A percentile compares a stretch with the other conserved stretches of the same genome.
phyloP scores from a whole-genome alignment of 2,113 vertebrate genomes.

The Aegithalos caudatus region DNA sequence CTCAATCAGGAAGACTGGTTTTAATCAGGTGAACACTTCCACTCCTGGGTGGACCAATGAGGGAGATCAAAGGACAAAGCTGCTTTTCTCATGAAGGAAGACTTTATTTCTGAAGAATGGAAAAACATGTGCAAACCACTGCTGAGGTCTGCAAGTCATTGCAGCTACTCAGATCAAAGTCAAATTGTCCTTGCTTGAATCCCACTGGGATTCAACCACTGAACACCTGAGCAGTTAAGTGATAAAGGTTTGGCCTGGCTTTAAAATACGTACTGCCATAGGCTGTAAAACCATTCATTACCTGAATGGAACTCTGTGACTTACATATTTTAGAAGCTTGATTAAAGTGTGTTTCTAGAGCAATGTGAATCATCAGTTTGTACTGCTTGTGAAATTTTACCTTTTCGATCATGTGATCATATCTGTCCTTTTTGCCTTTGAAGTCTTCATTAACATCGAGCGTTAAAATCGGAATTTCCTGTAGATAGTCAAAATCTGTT shows the following conservation, averaged over 20 bases:
- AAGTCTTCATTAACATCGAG: slow-evolving; percentile 91
- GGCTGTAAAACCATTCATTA: background rate
- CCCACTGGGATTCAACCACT: background rate
- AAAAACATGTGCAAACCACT: background rate
- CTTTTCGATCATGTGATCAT: slow-evolving; percentile 86
- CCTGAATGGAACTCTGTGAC: background rate
- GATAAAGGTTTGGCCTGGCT: background rate
- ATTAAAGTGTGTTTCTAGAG: background rate
- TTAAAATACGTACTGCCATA: background rate
- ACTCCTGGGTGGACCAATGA: background rate
- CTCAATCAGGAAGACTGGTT: background rate
- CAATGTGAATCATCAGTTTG: background rate
- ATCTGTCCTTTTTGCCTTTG: slow-evolving; percentile 71
- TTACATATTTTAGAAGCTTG: background rate
- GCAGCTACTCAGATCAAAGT: background rate
- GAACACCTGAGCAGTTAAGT: background rate
- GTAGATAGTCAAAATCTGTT: slow-evolving; percentile 85
- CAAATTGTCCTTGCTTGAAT: background rate
- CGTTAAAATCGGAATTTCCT: slow-evolving; percentile 82
- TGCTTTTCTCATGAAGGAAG: background rate
- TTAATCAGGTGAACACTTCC: background rate
- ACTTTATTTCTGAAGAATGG: background rate
- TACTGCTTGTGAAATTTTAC: slow-evolving; percentile 59
- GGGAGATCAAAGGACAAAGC: background rate
- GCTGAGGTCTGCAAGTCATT: background rate